phyloP scores from a whole-genome alignment of 1,140 invertebrate genomes.

The Eupeodes corollae region DNA sequence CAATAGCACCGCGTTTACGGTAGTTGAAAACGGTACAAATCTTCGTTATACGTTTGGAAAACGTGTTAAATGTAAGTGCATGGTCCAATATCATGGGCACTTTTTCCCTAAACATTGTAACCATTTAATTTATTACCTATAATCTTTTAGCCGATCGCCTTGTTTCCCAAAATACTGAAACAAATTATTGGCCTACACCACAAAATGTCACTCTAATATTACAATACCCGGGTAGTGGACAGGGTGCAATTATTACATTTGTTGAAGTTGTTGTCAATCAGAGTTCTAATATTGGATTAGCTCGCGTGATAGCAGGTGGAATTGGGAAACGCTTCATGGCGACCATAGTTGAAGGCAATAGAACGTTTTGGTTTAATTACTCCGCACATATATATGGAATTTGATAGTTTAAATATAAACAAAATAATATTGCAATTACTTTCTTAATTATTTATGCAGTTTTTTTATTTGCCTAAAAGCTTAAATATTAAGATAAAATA shows the following conservation, averaged over 20 bases:
- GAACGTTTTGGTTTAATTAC: neutral
- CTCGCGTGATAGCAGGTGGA: neutral
- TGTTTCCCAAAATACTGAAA: neutral
- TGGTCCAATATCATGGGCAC: neutral
- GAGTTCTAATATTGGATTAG: slow-evolving; percentile 1
- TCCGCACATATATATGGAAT: slow-evolving; percentile 1
- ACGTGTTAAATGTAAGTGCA: neutral
- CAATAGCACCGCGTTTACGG: too few relatives aligned
- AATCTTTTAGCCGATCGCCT: neutral
- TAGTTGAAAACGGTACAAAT: too few relatives aligned
- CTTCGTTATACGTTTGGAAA: neutral
- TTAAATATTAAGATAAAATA: too few relatives aligned
- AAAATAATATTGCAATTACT: too few relatives aligned
- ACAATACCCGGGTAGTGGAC: neutral
- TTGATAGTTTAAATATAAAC: too few relatives aligned
- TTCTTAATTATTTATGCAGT: too few relatives aligned
- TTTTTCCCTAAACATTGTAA: too few relatives aligned
- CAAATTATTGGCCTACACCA: neutral
- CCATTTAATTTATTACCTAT: too few relatives aligned
- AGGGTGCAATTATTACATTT: slow-evolving; percentile 1
- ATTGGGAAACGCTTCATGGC: neutral
- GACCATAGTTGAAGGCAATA: neutral
- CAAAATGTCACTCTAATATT: slow-evolving; percentile 1
- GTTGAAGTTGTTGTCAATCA: slow-evolving; percentile 1
- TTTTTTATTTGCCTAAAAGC: too few relatives aligned